These are phyloP conservation scores for Bucco capensis DNA, from an alignment of 2,113 vertebrate species.

Conservation along the genomic window DNA sequence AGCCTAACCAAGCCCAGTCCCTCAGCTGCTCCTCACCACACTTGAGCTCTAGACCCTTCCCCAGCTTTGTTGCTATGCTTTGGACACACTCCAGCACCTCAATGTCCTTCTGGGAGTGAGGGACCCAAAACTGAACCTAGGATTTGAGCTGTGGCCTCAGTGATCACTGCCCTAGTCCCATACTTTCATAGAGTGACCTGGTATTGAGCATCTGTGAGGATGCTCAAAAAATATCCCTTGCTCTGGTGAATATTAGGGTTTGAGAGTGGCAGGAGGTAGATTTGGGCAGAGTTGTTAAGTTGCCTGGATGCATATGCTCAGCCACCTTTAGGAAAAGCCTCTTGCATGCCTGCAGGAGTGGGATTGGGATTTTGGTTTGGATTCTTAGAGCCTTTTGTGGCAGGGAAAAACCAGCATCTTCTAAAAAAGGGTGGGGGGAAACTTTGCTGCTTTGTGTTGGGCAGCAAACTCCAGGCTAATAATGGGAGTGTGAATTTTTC, in stretches of 20 bases:
- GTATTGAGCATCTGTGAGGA: neutral
- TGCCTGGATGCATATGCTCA: neutral
- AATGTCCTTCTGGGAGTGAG: neutral
- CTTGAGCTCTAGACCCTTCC: neutral
- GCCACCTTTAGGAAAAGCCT: neutral
- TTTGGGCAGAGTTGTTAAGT: neutral
- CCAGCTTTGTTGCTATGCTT: neutral
- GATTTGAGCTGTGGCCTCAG: neutral
- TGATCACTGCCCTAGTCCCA: neutral
- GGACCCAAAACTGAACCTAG: neutral
- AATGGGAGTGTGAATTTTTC: neutral
- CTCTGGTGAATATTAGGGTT: neutral
- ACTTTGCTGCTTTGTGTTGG: neutral
- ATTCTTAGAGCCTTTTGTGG: accelerated
- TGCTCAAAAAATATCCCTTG: neutral
- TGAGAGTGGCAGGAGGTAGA: accelerated
- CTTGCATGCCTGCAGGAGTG: neutral
- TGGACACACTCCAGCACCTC: neutral
- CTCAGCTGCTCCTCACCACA: neutral
- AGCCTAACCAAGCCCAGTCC: neutral
- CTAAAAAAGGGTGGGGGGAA: neutral
- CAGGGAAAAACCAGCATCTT: too few species aligned
- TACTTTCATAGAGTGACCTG: neutral
- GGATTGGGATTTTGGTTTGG: neutral
- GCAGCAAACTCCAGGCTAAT: neutral